Conservation (phyloP, 53 echinoderm and acorn worm genomes). For the Paelopatides confundens region DNA sequence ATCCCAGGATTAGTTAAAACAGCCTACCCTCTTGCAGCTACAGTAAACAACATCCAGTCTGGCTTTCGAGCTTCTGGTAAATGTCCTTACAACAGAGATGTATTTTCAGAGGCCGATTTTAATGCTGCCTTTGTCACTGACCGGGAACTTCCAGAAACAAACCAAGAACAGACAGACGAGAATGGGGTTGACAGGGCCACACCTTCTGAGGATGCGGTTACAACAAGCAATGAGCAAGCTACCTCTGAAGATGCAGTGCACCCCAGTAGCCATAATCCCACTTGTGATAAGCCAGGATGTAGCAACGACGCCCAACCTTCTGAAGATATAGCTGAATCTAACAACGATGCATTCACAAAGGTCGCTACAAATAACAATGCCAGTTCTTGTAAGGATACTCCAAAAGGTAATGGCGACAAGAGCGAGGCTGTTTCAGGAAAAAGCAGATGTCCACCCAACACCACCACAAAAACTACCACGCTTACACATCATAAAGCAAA, state of each 20-base stretch:
- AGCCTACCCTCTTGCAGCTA: not conserved
- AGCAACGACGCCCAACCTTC: not conserved
- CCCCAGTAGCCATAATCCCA: not conserved
- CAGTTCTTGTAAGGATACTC: no score
- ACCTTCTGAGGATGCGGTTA: not conserved
- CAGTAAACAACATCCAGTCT: not conserved
- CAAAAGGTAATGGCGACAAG: no score
- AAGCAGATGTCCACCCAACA: not conserved
- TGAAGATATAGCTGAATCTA: not conserved
- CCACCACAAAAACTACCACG: not conserved
- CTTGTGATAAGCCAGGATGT: not conserved
- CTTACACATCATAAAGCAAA: not conserved
- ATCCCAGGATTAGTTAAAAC: constrained; percentile 2
- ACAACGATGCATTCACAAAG: not conserved
- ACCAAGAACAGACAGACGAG: not conserved
- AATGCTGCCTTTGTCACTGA: constrained; percentile 7
- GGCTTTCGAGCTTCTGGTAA: not conserved
- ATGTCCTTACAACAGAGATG: not conserved
- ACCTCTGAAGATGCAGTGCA: not conserved
- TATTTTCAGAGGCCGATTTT: not conserved
- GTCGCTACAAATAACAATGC: not conserved
- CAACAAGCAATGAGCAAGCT: not conserved
- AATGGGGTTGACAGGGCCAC: not conserved
- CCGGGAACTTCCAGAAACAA: not conserved
- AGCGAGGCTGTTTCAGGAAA: no score